Evolutionary conservation across 2,797 vertebrate genomes (phyloP), one percentile per base, ranked within the genome.

Genomic region (Ispidina lecontei): DNA sequence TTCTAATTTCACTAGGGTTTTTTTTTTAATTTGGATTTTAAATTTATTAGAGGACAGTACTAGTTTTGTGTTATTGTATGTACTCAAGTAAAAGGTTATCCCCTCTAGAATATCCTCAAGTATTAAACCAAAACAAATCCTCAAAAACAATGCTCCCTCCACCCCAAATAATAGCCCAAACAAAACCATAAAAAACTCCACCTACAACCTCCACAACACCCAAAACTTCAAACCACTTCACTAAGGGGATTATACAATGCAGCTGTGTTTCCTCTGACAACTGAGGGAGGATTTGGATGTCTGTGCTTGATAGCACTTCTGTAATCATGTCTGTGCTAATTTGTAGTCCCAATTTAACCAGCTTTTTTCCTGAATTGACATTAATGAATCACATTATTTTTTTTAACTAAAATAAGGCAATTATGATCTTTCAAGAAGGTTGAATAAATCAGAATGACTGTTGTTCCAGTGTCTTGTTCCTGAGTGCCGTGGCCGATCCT

Each of bases 401-500:
- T 16, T 20, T 17, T 17, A 17, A 4, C 46, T 22, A 14, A 68
- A 83, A 46, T 22, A 15, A 59, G 14, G 3, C 11, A 43, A 2
- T 62, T 78, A 26, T 19, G 18, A 21, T 2, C 9, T 44, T 78
- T 18, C 11, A 13, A 75, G 84, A 28, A 33, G 2, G 1, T 19
- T 75, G 28, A 63, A 21, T 84, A 0, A 81, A 6, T 72, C 21
- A 11, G 39, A 69, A 29, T 91, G 82, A 2, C 78, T 97, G 2
- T 58, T 82, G 26, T 97, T 96, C 47, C 69, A 99, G 99, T 99
- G 99, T 94, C 95, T 97, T 47, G 93, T 98, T 90, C 96, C 97
- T 1, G 97, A 98, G 23, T 99, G 99, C 92, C 98, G 98, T 43
- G 98, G 98, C 65, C 98, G 97, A 28, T 98, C 98, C 16, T 99